Evolutionary conservation across 2,888 invertebrate species (phyloP), one percentile per base, ranked within the genome.

Genomic region (Eristalis pertinax): DNA sequence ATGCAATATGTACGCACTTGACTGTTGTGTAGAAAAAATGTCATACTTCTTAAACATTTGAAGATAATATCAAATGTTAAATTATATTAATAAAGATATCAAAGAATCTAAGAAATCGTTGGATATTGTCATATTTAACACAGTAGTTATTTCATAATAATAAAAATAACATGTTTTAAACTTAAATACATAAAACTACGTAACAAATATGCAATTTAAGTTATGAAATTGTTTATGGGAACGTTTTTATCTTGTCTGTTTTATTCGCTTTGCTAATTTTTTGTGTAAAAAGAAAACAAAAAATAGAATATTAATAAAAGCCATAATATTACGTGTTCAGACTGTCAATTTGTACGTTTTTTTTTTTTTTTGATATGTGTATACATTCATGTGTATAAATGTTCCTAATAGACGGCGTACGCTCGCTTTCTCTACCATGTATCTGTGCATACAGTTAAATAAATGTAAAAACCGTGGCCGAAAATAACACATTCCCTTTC

Each of bases 401-500:
- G 15, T 60, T 73, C 69, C 64, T 81, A 77, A 69, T 73, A 35
- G 68, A 74, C 76, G 26, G 73, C 73, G 67, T 58, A 56, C 68
- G 50, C 50, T 62, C 58, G 11, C 43, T 69, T 43, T 63, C 38
- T 43, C 38, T 43, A 43, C 8, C 19, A 56, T 69, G 80, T 76
- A 15, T 74, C 32, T 62, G 74, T 83, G 79, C 63, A 75, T 68
- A 64, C 83, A 75, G 4, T 41, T n/a, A 79, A 79, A 73, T 43
- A 80, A 83, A 73, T 84, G 78, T 79, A 73, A 76, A 84, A 87
- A 80, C 84, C 68, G 84, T 83, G 75, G 87, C 87, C 68, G 73
- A 87, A 87, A 87, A 87, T 87, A 87, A 89, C 89, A 90, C 90
- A 90, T 90, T 91, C 91, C 91, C 91, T 91, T 90, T 91, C 90